Conservation (phyloP, 1,140 invertebrate species). For the Bombus ignitus region DNA sequence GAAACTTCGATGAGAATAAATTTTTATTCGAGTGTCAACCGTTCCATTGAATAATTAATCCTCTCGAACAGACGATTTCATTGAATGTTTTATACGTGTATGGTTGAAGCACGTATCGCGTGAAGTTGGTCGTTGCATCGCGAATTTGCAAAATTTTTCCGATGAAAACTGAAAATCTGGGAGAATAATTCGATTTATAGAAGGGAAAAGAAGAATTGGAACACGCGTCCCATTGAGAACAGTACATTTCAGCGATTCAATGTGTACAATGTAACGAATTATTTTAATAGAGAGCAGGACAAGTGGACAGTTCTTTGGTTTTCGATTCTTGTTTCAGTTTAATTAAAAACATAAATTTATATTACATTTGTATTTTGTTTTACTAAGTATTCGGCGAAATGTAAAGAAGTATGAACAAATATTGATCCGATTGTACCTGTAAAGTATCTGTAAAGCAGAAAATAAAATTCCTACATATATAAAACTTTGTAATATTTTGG, state of each 20-base stretch:
- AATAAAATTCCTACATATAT: too few relatives aligned
- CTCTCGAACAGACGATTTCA: neutral
- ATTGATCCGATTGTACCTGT: too few relatives aligned
- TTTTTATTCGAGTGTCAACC: conserved; percentile 11
- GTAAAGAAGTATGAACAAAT: too few relatives aligned
- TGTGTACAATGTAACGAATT: neutral
- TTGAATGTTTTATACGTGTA: neutral
- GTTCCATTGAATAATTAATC: conserved; percentile 14
- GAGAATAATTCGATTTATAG: neutral
- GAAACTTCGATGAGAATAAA: conserved; percentile 6
- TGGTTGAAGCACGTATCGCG: neutral
- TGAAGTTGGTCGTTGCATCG: neutral
- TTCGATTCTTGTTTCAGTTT: neutral
- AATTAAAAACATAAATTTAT: neutral
- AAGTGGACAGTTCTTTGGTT: neutral
- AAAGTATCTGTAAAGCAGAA: too few relatives aligned
- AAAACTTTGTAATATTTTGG: too few relatives aligned
- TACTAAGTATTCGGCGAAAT: neutral
- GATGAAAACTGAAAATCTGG: conserved; percentile 7
- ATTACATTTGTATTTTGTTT: neutral
- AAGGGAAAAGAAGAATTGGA: neutral
- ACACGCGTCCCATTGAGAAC: neutral
- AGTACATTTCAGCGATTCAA: neutral
- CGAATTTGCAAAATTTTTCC: neutral
- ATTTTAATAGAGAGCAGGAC: neutral